Base-by-base conservation (phyloP, 2,113 vertebrate species). In the Psephotus haematonotus region DNA sequence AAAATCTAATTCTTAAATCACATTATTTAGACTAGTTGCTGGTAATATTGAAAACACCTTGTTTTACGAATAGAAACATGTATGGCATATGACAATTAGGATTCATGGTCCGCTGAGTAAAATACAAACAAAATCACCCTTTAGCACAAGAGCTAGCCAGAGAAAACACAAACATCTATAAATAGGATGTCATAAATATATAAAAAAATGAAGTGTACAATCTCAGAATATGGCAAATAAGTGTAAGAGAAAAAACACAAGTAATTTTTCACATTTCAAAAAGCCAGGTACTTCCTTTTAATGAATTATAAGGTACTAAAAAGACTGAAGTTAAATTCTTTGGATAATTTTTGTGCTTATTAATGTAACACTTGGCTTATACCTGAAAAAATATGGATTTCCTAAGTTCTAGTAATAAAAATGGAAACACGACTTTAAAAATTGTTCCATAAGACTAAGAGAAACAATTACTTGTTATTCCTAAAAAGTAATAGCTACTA, bases 291-390 rank as follows among this genome's bases (percentile, higher is more conserved):
- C n/a, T 88, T 86, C 62, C 29, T 92, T 96, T 91, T 88, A 74
- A 88, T 96, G 78, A 95, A 86, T 88, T 96, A 86, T 86, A 88
- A 88, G 49, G 60, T 77, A 86, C 55, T 64, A 49, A 90, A 96
- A 96, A 88, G 71, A 70, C 15, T 92, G 57, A 83, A 81, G 59
- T 63, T 68, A 33, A n/a, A 69, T 75, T 82, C 57, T 64, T 96
- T 68, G 39, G 79, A 50, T 82, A 75, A 82, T 88, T 92, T 96
- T 57, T 87, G 19, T 92, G 17, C 27, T 78, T 95, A 71, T 77
- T 84, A 91, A 92, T 37, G 50, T 82, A 87, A 55, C 10, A 80
- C 22, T 59, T 49, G 83, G 35, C 33, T 95, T 65, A 59, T 63
- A 62, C 14, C 19, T 53, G 57, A 77, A 70, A 92, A 93, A 88